These are phyloP conservation scores for Danaus melanippus DNA, from an alignment of 1,140 invertebrate genomes.

Conservation along the genomic window DNA sequence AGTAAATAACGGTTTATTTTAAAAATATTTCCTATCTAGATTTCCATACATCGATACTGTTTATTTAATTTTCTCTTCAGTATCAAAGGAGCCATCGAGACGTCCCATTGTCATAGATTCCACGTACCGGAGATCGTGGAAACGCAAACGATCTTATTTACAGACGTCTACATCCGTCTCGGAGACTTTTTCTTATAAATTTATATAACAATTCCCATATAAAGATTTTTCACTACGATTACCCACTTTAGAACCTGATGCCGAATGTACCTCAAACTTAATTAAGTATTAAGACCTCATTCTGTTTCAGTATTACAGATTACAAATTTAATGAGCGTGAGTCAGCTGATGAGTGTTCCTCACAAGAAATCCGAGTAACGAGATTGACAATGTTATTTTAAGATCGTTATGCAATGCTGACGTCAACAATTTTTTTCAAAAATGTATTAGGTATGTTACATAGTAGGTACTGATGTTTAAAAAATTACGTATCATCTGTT, in stretches of 20 bases:
- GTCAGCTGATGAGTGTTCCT: constrained; percentile 4
- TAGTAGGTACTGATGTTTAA: neutral
- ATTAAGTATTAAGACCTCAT: too few relatives aligned
- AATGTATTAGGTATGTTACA: constrained; percentile 17
- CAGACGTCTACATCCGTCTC: constrained; percentile 13
- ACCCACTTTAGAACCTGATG: too few relatives aligned
- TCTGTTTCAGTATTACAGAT: too few relatives aligned
- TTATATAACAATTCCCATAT: too few relatives aligned
- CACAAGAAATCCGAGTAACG: constrained; percentile 4
- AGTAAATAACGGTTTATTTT: too few relatives aligned
- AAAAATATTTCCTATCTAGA: too few relatives aligned
- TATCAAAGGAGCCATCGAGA: constrained; percentile 29
- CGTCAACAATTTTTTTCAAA: constrained; percentile 15
- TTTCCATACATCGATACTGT: too few relatives aligned
- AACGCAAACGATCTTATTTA: constrained; percentile 28
- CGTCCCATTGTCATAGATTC: constrained; percentile 25
- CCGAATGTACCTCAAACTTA: too few relatives aligned
- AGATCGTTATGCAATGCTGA: constrained; percentile 6
- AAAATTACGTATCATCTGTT: too few relatives aligned
- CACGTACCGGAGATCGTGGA: constrained; percentile 25
- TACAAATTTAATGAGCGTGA: neutral
- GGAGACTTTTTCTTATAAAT: neutral
- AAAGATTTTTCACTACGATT: too few relatives aligned
- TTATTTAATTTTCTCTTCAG: too few relatives aligned
- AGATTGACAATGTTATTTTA: constrained; percentile 12